Base-by-base conservation (phyloP, 1,140 invertebrate genomes). In the Augochlora pura region DNA sequence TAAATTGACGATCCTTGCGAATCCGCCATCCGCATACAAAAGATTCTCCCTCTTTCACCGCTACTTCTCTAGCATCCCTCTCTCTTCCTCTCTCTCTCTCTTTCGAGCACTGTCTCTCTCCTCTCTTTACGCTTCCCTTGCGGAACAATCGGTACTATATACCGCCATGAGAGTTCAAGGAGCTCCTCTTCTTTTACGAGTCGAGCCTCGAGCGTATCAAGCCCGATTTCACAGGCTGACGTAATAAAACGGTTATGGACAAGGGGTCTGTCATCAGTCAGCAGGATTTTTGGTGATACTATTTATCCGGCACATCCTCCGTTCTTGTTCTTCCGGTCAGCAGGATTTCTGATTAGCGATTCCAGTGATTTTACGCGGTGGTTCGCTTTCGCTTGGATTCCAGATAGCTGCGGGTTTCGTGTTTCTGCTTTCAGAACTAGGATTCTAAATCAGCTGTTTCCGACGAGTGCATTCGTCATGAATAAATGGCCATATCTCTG, bases 1-100 rank as follows among this genome's bases (percentile, higher is more conserved):
- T 83, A 82, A 86, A 86, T 86, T 81, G 84, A 80, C 76, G 57
- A 72, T 83, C 73, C 78, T 77, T 77, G 81, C 81, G 81, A 73
- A 70, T 81, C 39, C 73, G 83, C 77, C 76, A 82, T 84, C 77
- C 83, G 84, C 80, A 86, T 86, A 86, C 85, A 81, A 86, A 86
- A 70, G 81, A 38, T 75, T 52, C 62, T 8, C 49, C 54, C 39
- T 75, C 39, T 60, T 21, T 27, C 27, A 21, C 63, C 6, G n/a
- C n/a, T 32, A 23, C 42, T 77, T 81, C 67, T 77, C 9, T 10
- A 10, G 14, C 9, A 46, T 46, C 2, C 42, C 42, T 46, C 42
- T 46, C 54, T 18, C 18, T 21, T 4, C 4, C 21, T 52, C 52
- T 18, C 21, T 27, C 71, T 23, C 14, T 21, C 16, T 27, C 63